Evolutionary conservation across 2,888 invertebrate genomes (phyloP).

Genomic region (Heliconius ismenius): DNA sequence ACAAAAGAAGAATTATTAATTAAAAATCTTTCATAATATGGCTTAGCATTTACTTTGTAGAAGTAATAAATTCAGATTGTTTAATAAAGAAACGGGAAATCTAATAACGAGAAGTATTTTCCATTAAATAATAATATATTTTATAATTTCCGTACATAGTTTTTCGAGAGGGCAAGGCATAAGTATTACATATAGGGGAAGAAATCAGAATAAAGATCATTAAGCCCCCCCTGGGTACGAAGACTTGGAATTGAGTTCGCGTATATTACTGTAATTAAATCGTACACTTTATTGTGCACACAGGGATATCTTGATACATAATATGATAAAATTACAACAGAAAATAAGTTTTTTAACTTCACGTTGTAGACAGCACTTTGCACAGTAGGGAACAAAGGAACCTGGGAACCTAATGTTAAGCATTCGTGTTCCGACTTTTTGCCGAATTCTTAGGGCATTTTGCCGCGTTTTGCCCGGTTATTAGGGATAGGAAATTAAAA

Average conservation of each 20-base stretch:
- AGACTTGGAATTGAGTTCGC: conserved; percentile 53
- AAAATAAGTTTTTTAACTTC: background rate
- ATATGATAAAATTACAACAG: background rate
- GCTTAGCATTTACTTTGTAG: background rate
- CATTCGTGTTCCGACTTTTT: no score
- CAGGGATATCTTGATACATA: conserved; percentile 36
- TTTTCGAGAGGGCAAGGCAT: conserved; percentile 27
- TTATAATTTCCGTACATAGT: conserved; percentile 23
- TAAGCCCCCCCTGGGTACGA: conserved; percentile 47
- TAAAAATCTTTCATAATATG: background rate
- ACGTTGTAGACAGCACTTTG: background rate
- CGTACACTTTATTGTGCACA: conserved; percentile 59
- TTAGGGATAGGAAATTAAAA: no score
- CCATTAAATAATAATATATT: conserved; percentile 23
- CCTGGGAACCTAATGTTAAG: no score
- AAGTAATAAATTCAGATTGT: background rate
- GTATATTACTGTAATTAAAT: conserved; percentile 60
- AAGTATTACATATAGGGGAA: conserved; percentile 50
- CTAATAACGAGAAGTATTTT: background rate
- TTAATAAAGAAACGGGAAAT: background rate
- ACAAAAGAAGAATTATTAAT: background rate
- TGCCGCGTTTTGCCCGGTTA: no score
- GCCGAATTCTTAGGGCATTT: no score
- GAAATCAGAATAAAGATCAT: conserved; percentile 56
- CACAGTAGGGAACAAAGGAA: background rate